A percentile compares a stretch with the other conserved stretches of the same genome.
These are phyloP conservation scores for Pristionchus entomophagus DNA, from an alignment of 2,888 invertebrate genomes.

Conservation along the genomic window DNA sequence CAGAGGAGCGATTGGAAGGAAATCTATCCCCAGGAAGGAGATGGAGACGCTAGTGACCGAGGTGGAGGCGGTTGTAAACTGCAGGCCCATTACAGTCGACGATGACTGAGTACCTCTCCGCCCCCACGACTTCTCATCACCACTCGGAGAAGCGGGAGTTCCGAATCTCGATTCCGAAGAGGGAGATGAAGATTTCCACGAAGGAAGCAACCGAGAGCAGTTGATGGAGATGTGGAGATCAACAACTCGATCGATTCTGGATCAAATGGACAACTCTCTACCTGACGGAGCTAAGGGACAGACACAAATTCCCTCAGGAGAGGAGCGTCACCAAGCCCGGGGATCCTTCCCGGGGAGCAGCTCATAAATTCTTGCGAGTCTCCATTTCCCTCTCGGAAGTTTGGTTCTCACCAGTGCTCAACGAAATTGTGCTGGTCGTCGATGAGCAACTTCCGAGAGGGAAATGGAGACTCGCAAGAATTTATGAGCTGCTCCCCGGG, in stretches of 20 bases:
- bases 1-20: not conserved
- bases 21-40: not conserved
- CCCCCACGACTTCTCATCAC: not conserved
- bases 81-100: not conserved
- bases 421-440: slow-evolving; percentile 6
- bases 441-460: slow-evolving; percentile 1
- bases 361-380: no score
- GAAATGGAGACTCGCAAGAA: no score
- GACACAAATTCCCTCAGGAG: not conserved
- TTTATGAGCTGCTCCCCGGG: no score
- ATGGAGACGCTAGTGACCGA: slow-evolving; percentile 11
- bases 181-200: not conserved
- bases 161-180: not conserved
- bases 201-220: not conserved
- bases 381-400: no score
- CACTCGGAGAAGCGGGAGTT: not conserved
- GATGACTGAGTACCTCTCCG: not conserved
- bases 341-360: no score
- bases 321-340: not conserved
- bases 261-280: not conserved
- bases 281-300: not conserved
- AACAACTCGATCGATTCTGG: not conserved
- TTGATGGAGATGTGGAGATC: not conserved
- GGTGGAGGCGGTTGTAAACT: slow-evolving; percentile 35
- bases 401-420: not conserved